A percentile compares a stretch with the other conserved stretches of the same genome.
Evolutionary conservation across 1,140 invertebrate species (phyloP).

Genomic region (Hycleus cichorii): DNA sequence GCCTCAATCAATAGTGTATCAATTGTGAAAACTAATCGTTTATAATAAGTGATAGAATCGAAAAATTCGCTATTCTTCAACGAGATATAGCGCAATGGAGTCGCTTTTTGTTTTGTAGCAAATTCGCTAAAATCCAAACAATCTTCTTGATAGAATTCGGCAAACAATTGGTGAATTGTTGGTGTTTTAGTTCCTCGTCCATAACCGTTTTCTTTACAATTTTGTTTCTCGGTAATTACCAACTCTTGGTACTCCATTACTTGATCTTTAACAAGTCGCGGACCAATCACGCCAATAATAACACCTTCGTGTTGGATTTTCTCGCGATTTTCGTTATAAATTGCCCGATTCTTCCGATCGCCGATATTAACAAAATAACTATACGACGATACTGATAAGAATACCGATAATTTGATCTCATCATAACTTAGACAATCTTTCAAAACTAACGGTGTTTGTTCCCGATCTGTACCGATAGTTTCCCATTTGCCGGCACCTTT

Average conservation of each 20-base stretch:
- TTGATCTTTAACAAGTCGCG: constrained; percentile 40
- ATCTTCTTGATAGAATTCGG: constrained; percentile 30
- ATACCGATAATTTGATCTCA: constrained; percentile 31
- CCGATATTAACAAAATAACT: constrained; percentile 30
- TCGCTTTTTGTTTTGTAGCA: constrained; percentile 1
- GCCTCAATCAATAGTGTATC: constrained; percentile 35
- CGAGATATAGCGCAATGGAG: too few species aligned
- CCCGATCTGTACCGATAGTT: constrained; percentile 40
- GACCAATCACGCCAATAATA: constrained; percentile 41
- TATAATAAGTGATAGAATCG: constrained; percentile 33
- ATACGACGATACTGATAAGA: constrained; percentile 30
- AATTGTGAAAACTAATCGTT: constrained; percentile 33
- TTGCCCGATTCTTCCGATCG: constrained; percentile 26
- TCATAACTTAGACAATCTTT: constrained; percentile 30
- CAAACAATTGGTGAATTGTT: constrained; percentile 17
- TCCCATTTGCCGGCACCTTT: constrained; percentile 44
- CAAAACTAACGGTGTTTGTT: constrained; percentile 38
- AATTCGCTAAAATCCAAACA: constrained; percentile 17
- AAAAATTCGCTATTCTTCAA: constrained; percentile 19
- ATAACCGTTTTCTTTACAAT: constrained; percentile 39
- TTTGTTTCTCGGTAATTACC: constrained; percentile 42
- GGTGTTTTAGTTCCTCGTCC: constrained; percentile 28
- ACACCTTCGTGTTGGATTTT: constrained; percentile 26
- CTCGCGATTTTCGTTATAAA: constrained; percentile 9
- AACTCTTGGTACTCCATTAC: constrained; percentile 47